Evolutionary conservation across 2,888 invertebrate species (phyloP), one percentile per base, ranked within the genome.

Genomic region (Drosophila niveifrons): DNA sequence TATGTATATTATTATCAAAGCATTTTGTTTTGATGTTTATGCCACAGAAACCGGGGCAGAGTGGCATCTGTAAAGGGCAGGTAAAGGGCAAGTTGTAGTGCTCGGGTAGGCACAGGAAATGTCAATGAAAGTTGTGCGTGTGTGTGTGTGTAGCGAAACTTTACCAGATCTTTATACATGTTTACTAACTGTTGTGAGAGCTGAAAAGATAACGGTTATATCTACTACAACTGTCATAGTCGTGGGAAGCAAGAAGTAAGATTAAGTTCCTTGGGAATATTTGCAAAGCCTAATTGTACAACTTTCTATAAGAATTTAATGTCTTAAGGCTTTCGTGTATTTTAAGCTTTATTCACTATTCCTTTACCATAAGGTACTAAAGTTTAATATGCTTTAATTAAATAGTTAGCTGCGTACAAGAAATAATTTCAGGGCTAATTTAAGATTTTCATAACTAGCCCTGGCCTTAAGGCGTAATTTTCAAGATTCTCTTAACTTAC

Each of bases 81-180:
- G 48, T 31, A 28, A 50, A 48, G 9, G 66, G 41, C 15, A 41
- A n/a, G 36, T 8, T 1, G 50, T 11, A 46, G 8, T 17, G 10
- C 48, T 31, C 18, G 39, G 15, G 41, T 61, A 55, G 51, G 48
- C 55, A 76, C 75, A 82, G 82, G 77, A 79, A 83, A 83, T 83
- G 82, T 78, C 74, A 76, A 77, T 75, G 76, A 76, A 82, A 77
- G 74, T 74, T 72, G 43, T 47, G 53, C 52, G 36, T 48, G 48
- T 48, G 18, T 10, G 36, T 48, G 48, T 48, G 18, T 10, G 29
- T 41, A 44, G 43, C 29, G 8, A 4, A 17, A 13, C 15, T 66
- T 36, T 11, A 2, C 13, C 23, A 28, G 8, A 29, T 9, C 29
- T 28, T 31, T 23, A 52, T 43, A 23, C 23, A 17, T 9, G 18